phyloP scores from a whole-genome alignment of 2,797 vertebrate species.

The Peromyscus aztecus region DNA sequence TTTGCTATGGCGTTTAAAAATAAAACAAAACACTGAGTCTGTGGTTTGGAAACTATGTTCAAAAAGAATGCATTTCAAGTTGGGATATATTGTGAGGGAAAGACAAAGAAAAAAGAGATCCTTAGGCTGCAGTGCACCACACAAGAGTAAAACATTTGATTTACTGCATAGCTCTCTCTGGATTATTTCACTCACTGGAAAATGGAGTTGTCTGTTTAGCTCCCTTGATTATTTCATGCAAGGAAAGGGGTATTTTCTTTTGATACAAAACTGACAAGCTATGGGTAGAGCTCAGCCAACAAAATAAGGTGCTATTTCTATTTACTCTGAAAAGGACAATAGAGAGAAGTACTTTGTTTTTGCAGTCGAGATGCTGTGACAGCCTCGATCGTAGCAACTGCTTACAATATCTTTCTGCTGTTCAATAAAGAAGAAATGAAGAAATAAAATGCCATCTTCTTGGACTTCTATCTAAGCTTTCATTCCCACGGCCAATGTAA shows the following conservation, averaged over 20 bases:
- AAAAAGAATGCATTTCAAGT: constrained; percentile 48
- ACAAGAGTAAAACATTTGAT: constrained; percentile 56
- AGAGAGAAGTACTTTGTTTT: constrained; percentile 65
- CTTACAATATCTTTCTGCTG: constrained; percentile 53
- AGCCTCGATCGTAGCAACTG: constrained; percentile 52
- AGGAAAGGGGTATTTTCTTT: constrained; percentile 59
- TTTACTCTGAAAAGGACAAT: constrained; percentile 60
- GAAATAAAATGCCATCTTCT: constrained; percentile 73
- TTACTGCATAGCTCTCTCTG: constrained; percentile 23
- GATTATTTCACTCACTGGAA: constrained; percentile 61
- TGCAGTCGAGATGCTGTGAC: constrained; percentile 9
- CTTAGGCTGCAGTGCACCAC: neutral
- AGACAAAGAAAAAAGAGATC: constrained; percentile 1
- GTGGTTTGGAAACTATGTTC: neutral
- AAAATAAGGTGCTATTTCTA: constrained; percentile 68
- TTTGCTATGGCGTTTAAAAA: neutral
- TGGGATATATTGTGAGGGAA: neutral
- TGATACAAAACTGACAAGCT: constrained; percentile 28
- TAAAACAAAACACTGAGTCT: neutral
- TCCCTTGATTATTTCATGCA: constrained; percentile 73
- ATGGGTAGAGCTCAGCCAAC: constrained; percentile 29
- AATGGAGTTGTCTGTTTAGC: constrained; percentile 56
- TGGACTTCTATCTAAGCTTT: constrained; percentile 61
- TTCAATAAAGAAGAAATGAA: constrained; percentile 71
- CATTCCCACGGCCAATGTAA: constrained; percentile 33